phyloP scores from a whole-genome alignment of 1,140 invertebrate genomes.

The Zophobas atratus region DNA sequence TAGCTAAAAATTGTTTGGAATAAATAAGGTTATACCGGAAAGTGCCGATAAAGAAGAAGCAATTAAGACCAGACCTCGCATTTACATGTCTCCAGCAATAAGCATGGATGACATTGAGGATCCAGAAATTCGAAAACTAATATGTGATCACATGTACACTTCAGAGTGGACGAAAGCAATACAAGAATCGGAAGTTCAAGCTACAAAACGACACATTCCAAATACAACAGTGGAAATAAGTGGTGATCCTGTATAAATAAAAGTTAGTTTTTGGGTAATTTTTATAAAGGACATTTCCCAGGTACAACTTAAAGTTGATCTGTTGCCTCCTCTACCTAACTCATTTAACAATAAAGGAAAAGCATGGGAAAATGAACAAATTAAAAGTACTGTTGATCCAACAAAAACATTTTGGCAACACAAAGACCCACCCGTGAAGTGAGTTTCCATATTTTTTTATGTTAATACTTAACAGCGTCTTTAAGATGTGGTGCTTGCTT shows the following conservation, averaged over 20 bases:
- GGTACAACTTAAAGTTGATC: slow-evolving; percentile 50
- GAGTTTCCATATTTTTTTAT: slow-evolving; percentile 43
- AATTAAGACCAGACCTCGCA: slow-evolving; percentile 67
- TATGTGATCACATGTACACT: slow-evolving; percentile 61
- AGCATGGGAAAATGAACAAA: slow-evolving; percentile 68
- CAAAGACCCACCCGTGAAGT: slow-evolving; percentile 55
- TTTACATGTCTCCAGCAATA: slow-evolving; percentile 69
- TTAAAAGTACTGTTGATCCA: slow-evolving; percentile 65
- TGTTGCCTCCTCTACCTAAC: slow-evolving; percentile 52
- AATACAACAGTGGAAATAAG: slow-evolving; percentile 50
- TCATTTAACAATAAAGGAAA: slow-evolving; percentile 49
- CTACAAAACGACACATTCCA: slow-evolving; percentile 45
- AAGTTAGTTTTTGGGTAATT: background rate
- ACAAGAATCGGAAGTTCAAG: slow-evolving; percentile 28
- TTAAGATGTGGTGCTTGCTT: slow-evolving; percentile 58
- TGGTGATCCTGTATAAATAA: slow-evolving; percentile 21
- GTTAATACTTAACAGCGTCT: slow-evolving; percentile 4
- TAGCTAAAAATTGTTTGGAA: background rate
- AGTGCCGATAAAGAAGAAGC: slow-evolving; percentile 57
- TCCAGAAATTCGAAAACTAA: slow-evolving; percentile 61
- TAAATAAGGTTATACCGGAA: slow-evolving; percentile 9
- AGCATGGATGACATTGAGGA: slow-evolving; percentile 70
- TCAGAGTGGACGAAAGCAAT: slow-evolving; percentile 57
- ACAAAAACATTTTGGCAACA: slow-evolving; percentile 66
- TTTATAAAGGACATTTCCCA: slow-evolving; percentile 5